Evolutionary conservation across 2,113 vertebrate species (phyloP).

Genomic region (Arvicanthis niloticus): DNA sequence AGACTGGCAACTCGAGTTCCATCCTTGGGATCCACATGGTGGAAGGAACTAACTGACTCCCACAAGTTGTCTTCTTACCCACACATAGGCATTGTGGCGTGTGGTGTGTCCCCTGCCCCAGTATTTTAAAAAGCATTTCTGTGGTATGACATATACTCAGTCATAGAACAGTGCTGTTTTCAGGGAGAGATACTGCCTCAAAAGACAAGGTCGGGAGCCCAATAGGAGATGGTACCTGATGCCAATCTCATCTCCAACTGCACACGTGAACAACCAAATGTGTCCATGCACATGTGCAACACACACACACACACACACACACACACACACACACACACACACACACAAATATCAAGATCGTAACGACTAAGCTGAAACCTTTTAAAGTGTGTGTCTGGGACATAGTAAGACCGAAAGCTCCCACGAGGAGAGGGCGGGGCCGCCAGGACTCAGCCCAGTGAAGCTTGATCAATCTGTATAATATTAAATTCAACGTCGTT

Average conservation of each 20-base stretch:
- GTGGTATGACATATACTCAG: neutral
- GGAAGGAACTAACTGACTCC: neutral
- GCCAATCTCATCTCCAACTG: neutral
- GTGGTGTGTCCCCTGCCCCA: neutral
- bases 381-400: neutral
- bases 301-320: neutral
- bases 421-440: neutral
- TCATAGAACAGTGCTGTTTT: neutral
- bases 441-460: neutral
- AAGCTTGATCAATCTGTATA: neutral
- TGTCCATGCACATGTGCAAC: neutral
- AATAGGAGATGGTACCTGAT: neutral
- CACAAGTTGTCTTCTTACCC: neutral
- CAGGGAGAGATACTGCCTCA: neutral
- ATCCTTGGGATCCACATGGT: neutral
- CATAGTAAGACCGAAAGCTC: fast-evolving
- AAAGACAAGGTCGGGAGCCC: neutral
- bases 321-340: neutral
- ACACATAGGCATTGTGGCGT: neutral
- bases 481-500: neutral
- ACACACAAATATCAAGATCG: neutral
- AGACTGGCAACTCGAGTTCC: neutral
- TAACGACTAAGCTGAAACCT: neutral
- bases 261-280: neutral
- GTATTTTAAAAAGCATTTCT: neutral